Evolutionary conservation across 2,797 vertebrate species (phyloP).

Genomic region (Girardinus metallicus): DNA sequence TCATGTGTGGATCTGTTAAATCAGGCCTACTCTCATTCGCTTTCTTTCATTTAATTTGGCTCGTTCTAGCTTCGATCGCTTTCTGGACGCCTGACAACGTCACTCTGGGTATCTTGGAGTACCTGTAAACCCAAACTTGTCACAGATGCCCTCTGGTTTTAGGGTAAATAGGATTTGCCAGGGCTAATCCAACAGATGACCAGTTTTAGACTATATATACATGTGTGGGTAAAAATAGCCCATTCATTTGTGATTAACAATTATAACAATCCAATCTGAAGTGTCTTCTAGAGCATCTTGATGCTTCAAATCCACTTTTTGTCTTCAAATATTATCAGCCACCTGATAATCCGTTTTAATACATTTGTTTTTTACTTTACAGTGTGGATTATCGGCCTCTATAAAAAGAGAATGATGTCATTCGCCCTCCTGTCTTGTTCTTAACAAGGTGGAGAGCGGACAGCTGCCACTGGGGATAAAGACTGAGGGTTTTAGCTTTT

Average conservation of each 20-base stretch:
- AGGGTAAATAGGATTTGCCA: conserved; percentile 42
- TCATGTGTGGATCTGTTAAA: conserved; percentile 54
- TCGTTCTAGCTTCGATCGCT: conserved; percentile 30
- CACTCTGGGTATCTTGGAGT: conserved; percentile 29
- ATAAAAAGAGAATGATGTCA: conserved; percentile 29
- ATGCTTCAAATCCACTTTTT: background rate
- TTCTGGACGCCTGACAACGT: conserved; percentile 30
- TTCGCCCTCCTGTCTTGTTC: conserved; percentile 2
- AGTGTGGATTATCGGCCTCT: conserved; percentile 14
- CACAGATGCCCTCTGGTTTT: conserved; percentile 3
- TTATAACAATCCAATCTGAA: conserved; percentile 1
- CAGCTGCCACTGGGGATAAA: conserved; percentile 45
- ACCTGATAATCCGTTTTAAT: conserved; percentile 1
- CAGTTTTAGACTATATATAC: conserved; percentile 17
- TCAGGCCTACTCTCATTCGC: conserved; percentile 30
- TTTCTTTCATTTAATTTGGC: conserved; percentile 27
- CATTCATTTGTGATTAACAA: conserved; percentile 18
- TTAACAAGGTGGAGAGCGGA: conserved; percentile 24
- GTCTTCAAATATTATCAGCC: background rate
- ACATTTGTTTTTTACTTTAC: background rate
- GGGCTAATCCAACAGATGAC: conserved; percentile 26
- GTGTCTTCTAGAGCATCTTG: conserved; percentile 1
- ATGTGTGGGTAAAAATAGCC: conserved; percentile 9
- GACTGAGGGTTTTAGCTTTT: background rate
- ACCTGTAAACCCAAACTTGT: conserved; percentile 21